These are phyloP conservation scores for Musca vetustissima DNA, from an alignment of 1,140 invertebrate species.

Conservation along the genomic window DNA sequence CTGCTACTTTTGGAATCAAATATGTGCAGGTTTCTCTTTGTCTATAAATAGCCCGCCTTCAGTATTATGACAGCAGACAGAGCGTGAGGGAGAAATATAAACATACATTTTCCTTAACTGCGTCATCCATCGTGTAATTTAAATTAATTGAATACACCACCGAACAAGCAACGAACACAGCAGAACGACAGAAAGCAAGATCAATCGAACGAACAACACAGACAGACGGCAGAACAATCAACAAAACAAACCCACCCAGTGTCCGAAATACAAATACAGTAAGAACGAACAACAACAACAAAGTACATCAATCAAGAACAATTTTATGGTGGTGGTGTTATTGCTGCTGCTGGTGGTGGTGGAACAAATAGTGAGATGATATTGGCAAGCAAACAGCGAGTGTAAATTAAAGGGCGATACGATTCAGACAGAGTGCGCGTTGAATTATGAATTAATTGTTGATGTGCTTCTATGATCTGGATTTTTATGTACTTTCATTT, in stretches of 20 bases:
- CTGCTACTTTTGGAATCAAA: too few species aligned
- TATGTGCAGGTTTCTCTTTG: slow-evolving; percentile 20
- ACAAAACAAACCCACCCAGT: background rate
- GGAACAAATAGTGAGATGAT: background rate
- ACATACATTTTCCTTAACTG: slow-evolving; percentile 10
- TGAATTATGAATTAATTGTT: slow-evolving; percentile 20
- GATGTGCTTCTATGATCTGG: background rate
- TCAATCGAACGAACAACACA: background rate
- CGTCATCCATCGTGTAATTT: slow-evolving; percentile 23
- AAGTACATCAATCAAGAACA: slow-evolving; percentile 19
- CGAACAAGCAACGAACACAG: too few species aligned
- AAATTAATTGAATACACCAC: slow-evolving; percentile 14
- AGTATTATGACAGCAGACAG: background rate
- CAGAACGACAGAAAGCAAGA: too few species aligned
- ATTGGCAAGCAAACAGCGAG: background rate
- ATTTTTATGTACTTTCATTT: background rate
- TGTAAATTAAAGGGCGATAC: too few species aligned
- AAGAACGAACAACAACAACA: background rate
- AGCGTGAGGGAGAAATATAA: slow-evolving; percentile 11
- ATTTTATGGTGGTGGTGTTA: background rate
- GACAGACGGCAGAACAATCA: background rate
- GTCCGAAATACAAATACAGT: background rate
- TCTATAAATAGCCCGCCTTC: slow-evolving; percentile 3
- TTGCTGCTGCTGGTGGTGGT: background rate
- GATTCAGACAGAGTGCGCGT: background rate